Evolutionary conservation across 1,140 invertebrate genomes (phyloP).

Genomic region (Papilio glaucus): DNA sequence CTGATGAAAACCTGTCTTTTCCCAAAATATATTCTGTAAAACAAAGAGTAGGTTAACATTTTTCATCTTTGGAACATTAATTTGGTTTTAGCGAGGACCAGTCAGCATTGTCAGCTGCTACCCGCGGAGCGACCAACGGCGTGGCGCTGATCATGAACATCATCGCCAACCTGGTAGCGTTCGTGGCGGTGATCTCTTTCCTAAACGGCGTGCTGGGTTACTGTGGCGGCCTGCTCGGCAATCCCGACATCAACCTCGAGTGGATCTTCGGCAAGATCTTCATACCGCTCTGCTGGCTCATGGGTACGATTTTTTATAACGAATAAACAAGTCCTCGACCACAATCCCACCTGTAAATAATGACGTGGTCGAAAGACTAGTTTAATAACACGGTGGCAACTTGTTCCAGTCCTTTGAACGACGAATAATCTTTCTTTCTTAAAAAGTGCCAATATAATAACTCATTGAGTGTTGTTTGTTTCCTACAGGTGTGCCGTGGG

Average conservation of each 20-base stretch:
- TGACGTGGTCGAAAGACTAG: too few relatives aligned
- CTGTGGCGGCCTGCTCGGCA: constrained; percentile 89
- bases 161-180: constrained; percentile 95
- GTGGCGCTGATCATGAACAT: constrained; percentile 94
- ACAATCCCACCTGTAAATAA: too few relatives aligned
- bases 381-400: too few relatives aligned
- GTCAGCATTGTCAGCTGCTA: constrained; percentile 94
- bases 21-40: too few relatives aligned
- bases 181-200: constrained; percentile 94
- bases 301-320: too few relatives aligned
- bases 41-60: too few relatives aligned
- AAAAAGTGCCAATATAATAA: too few relatives aligned
- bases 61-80: background rate
- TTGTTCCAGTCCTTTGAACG: too few relatives aligned
- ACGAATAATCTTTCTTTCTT: too few relatives aligned
- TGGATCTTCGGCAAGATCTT: constrained; percentile 93
- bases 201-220: constrained; percentile 92
- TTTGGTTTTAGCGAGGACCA: constrained; percentile 87
- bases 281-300: constrained; percentile 91
- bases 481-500: constrained; percentile 88
- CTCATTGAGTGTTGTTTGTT: constrained; percentile 91
- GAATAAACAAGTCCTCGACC: too few relatives aligned
- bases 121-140: constrained; percentile 92
- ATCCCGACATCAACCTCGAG: constrained; percentile 85
- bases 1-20: too few relatives aligned